Base-by-base conservation (phyloP, 2,113 vertebrate species). In the Dromaius novaehollandiae region DNA sequence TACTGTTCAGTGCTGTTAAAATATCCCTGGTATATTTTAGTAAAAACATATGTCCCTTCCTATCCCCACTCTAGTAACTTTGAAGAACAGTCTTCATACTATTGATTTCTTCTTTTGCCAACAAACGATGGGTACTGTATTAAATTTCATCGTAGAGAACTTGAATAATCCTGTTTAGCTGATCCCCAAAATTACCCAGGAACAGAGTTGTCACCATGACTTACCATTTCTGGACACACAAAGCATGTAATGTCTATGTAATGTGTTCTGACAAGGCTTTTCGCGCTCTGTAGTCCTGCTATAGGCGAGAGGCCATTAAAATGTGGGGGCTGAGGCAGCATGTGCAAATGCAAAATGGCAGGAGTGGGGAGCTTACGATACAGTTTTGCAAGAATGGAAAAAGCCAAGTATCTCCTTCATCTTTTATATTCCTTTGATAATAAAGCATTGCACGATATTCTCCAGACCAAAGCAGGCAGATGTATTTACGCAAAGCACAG, bases 151-250 rank as follows among this genome's bases (percentile, higher is more conserved):
- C 32, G 14, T 8, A 26, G 42, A 86, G 64, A 93, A 30, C 58
- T 42, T 58, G 80, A 65, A 42, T 24, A 65, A 30, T 58, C 24
- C 70, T 50, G 51, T 21, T 81, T 90, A 53, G 36, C 6, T 64
- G 25, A 60, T 86, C 32, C 32, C 24, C 34, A 71, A 21, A 88
- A 51, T 95, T 92, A 69, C 74, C 5, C n/a, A 55, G 82, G 70
- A 82, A 90, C 83, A 48, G 64, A 78, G 68, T 66, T 92, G 92
- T 96, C 83, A 90, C 50, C 32, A 34, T 94, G 69, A 55, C 78
- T 79, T 94, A 88, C 61, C 93, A 42, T 92, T 92, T 88, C 28
- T 88, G 26, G 34, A 42, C 92, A 18, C 28, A 79, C 42, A 32
- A 8, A 81, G 48, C 34, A 10, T 82, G 38, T 38, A 38, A 38